Percentiles rank a stretch among this genome's conserved stretches.
These are phyloP conservation scores for Pocillopora meandrina DNA, from an alignment of 92 coral and sea anemone species.

Conservation along the genomic window DNA sequence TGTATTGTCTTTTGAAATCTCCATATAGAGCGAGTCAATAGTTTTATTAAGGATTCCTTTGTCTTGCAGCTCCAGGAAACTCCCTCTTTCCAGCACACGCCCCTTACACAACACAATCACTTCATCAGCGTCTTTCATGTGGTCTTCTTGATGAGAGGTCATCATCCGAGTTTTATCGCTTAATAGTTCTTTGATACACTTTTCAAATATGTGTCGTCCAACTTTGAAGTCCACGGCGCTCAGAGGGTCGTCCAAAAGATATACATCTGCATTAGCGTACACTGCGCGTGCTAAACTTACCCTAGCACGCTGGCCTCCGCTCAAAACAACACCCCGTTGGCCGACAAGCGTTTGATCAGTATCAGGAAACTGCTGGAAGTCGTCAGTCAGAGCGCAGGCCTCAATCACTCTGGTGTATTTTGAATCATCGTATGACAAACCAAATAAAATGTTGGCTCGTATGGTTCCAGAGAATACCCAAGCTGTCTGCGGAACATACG, in stretches of 20 bases:
- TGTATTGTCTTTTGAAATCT: background rate
- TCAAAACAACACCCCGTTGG: conserved; percentile 10
- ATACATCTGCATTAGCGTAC: conserved; percentile 17
- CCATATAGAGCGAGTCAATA: background rate
- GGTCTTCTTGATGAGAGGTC: background rate
- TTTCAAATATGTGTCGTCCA: background rate
- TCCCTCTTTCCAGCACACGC: background rate
- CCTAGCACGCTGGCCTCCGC: conserved; percentile 17
- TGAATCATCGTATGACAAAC: background rate
- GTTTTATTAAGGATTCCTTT: background rate
- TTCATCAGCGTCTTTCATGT: conserved; percentile 12
- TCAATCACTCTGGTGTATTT: background rate
- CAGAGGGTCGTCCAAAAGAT: conserved; percentile 10
- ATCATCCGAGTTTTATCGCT: background rate
- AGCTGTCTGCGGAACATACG: conserved; percentile 11
- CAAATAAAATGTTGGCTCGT: conserved; percentile 24
- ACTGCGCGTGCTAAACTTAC: conserved; percentile 25
- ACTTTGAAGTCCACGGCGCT: conserved; percentile 19
- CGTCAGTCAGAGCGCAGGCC: conserved; percentile 17
- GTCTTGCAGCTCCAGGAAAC: background rate
- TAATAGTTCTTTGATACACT: background rate
- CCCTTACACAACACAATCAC: conserved; percentile 13
- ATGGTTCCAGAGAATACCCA: conserved; percentile 24
- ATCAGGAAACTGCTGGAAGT: conserved; percentile 4
- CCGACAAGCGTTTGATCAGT: conserved; percentile 11